Conservation (phyloP, 1,140 invertebrate species). For the Pygmarrhopalites habei region DNA sequence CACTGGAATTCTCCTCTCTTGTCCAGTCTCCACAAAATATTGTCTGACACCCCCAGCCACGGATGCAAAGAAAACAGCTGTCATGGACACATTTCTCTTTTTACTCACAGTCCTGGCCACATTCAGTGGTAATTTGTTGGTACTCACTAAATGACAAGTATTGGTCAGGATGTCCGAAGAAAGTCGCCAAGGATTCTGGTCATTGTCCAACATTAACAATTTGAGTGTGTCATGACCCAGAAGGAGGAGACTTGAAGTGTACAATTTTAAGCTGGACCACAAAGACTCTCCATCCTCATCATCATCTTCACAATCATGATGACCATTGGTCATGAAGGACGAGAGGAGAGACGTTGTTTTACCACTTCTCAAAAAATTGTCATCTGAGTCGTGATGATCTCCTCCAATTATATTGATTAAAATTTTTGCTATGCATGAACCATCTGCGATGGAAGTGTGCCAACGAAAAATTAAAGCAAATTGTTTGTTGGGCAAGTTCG, state of each 20-base stretch:
- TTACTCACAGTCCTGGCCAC: conserved; percentile 17
- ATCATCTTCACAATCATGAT: no score
- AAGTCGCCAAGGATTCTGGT: conserved; percentile 1
- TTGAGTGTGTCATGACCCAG: conserved; percentile 1
- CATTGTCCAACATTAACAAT: not conserved
- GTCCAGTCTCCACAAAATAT: conserved; percentile 17
- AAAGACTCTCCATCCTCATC: no score
- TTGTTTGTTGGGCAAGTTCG: not conserved
- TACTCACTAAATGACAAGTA: conserved; percentile 22
- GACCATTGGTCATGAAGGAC: not conserved
- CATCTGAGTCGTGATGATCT: conserved; percentile 18
- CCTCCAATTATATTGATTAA: conserved; percentile 23
- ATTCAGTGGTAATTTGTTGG: conserved; percentile 23
- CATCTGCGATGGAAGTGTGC: conserved; percentile 34
- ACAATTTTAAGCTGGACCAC: conserved; percentile 17
- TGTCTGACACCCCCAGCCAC: conserved; percentile 27
- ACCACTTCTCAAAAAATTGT: conserved; percentile 1
- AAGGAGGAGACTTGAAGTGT: not conserved
- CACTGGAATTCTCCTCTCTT: conserved; percentile 13
- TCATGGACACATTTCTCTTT: conserved; percentile 19
- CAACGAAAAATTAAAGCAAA: conserved; percentile 27
- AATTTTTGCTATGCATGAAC: conserved; percentile 28
- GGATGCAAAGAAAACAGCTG: conserved; percentile 22
- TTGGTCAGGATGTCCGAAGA: conserved; percentile 9
- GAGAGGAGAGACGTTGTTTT: not conserved